phyloP scores from a whole-genome alignment of 2,888 invertebrate species.

The Ochropleura plecta region DNA sequence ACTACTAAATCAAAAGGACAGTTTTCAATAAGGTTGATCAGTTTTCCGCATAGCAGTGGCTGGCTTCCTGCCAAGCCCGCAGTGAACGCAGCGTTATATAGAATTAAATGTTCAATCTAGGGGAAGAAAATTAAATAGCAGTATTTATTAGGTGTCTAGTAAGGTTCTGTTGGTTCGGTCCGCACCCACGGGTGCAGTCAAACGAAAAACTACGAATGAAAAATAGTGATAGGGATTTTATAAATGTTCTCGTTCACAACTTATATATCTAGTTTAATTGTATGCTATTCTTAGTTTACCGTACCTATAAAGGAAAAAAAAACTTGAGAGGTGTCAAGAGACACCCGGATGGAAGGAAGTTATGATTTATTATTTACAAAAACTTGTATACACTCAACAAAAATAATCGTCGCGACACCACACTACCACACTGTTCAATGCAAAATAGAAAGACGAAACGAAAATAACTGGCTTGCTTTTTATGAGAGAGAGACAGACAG shows the following conservation, averaged over 20 bases:
- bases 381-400: no score
- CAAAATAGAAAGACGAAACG: no score
- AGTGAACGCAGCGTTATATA: constrained; percentile 39
- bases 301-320: no score
- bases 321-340: no score
- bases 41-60: constrained; percentile 45
- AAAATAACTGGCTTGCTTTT: no score
- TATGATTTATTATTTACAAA: no score
- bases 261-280: neutral
- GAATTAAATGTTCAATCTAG: constrained; percentile 43
- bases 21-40: constrained; percentile 55
- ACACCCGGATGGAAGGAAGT: no score
- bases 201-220: neutral
- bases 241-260: neutral
- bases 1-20: constrained; percentile 41
- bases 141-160: constrained; percentile 41
- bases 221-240: neutral
- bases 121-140: constrained; percentile 44
- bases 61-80: constrained; percentile 53
- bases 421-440: no score
- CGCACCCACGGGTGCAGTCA: neutral
- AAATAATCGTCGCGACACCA: no score
- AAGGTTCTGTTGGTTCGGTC: neutral
- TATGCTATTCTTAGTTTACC: neutral
- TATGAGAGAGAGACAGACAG: no score